These are phyloP conservation scores for Melanchra persicariae DNA, from an alignment of 2,888 invertebrate species.

Conservation along the genomic window DNA sequence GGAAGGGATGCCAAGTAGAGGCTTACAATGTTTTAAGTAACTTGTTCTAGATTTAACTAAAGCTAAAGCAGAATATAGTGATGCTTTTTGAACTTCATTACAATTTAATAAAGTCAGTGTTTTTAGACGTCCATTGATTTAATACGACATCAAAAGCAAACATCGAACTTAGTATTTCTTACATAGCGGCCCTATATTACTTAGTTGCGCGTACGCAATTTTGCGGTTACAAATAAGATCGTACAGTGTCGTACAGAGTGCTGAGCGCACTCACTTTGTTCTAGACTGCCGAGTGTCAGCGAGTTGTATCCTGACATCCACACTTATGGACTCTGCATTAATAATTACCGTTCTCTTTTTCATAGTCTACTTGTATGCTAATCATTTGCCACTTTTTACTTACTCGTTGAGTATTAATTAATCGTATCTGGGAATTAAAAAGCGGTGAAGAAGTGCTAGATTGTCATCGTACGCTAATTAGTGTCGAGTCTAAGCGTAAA, in stretches of 20 bases:
- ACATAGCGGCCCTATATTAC: slow-evolving; percentile 35
- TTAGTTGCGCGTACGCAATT: slow-evolving; percentile 51
- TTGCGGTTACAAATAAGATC: slow-evolving; percentile 45
- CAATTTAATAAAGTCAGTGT: no score
- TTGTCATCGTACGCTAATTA: slow-evolving; percentile 5
- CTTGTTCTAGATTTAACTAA: background rate
- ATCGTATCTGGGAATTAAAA: slow-evolving; percentile 14
- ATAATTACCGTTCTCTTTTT: slow-evolving; percentile 24
- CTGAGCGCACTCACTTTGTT: slow-evolving; percentile 46
- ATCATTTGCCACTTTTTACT: slow-evolving; percentile 27
- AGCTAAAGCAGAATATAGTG: background rate
- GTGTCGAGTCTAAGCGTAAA: background rate
- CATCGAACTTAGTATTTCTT: background rate
- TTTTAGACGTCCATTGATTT: background rate
- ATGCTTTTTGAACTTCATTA: background rate
- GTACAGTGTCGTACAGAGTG: no score
- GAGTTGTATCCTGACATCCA: slow-evolving; percentile 33
- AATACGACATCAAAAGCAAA: background rate
- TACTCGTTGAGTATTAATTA: background rate
- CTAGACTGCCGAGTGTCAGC: slow-evolving; percentile 26
- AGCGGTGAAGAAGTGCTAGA: slow-evolving; percentile 12
- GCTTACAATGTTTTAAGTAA: no score
- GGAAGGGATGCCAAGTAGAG: no score
- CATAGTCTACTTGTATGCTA: slow-evolving; percentile 15
- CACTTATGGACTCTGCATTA: slow-evolving; percentile 16